Evolutionary conservation across 1,140 invertebrate species (phyloP).

Genomic region (Aleiodes sp.): DNA sequence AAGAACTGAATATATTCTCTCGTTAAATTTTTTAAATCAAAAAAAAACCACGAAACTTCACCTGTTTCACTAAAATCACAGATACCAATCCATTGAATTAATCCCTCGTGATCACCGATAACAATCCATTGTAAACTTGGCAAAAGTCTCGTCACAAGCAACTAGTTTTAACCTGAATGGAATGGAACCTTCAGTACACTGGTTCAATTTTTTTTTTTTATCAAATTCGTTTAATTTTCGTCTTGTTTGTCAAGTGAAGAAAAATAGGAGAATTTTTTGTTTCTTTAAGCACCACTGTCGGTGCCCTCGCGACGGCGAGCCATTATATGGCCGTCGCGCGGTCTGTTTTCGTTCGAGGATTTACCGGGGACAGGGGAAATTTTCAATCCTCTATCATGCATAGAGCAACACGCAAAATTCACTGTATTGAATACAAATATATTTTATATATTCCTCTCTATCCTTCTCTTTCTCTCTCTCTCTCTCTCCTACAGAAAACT

Average conservation of each 20-base stretch:
- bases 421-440: no score
- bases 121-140: no score
- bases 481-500: no score
- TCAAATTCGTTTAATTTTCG: neutral
- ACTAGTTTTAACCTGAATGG: neutral
- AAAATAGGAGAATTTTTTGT: neutral
- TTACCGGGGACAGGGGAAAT: neutral
- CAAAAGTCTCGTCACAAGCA: no score
- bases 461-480: no score
- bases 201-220: neutral
- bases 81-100: neutral
- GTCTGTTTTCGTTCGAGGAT: constrained; percentile 26
- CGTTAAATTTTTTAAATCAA: no score
- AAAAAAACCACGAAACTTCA: neutral
- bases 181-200: neutral
- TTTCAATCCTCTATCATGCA: no score
- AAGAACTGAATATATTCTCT: no score
- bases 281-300: constrained; percentile 31
- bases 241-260: constrained; percentile 20
- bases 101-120: neutral
- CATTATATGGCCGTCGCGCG: constrained; percentile 32
- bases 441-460: no score
- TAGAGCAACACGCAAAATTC: no score
- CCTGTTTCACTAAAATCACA: constrained; percentile 3
- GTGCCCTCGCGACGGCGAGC: constrained; percentile 39